A percentile compares a stretch with the other conserved stretches of the same genome.
phyloP scores from a whole-genome alignment of 2,888 invertebrate species.

The Temnothorax ravouxi region DNA sequence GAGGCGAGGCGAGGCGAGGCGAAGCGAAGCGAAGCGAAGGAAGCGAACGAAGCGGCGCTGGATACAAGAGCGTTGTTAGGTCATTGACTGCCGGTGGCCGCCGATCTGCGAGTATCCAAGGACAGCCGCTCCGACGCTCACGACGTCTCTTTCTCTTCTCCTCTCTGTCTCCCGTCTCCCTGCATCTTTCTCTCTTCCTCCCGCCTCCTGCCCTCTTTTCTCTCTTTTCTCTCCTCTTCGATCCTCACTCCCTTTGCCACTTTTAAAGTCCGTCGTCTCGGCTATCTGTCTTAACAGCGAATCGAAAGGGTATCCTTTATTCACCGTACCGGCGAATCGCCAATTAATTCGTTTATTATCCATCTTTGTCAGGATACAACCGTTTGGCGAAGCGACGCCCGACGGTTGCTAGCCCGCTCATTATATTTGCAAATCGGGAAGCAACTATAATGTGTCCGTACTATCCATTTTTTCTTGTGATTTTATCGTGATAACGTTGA shows the following conservation, averaged over 20 bases:
- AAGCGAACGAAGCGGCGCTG: slow-evolving; percentile 79
- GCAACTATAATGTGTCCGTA: neutral
- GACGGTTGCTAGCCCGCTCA: neutral
- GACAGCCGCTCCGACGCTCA: slow-evolving; percentile 83
- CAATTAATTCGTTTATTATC: slow-evolving; percentile 53
- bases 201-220: slow-evolving; percentile 9
- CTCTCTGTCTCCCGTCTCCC: slow-evolving; percentile 21
- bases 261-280: slow-evolving; percentile 55
- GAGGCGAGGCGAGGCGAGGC: slow-evolving; percentile 72
- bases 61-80: slow-evolving; percentile 84
- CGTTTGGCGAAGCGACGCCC: slow-evolving; percentile 9
- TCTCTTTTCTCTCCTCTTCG: slow-evolving; percentile 21
- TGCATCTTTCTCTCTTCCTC: slow-evolving; percentile 41
- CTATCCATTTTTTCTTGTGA: neutral
- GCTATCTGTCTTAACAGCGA: slow-evolving; percentile 57
- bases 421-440: slow-evolving; percentile 50
- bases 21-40: slow-evolving; percentile 76
- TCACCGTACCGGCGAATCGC: slow-evolving; percentile 30
- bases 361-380: slow-evolving; percentile 28
- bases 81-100: slow-evolving; percentile 86
- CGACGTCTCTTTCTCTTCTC: slow-evolving; percentile 56
- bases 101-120: slow-evolving; percentile 86
- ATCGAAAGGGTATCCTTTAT: slow-evolving; percentile 53
- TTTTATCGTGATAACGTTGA: slow-evolving; percentile 7
- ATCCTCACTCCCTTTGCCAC: slow-evolving; percentile 27